A percentile compares a stretch with the other conserved stretches of the same genome.
Conservation (phyloP, 2,888 invertebrate genomes). For the Drosophila fulvimacula region DNA sequence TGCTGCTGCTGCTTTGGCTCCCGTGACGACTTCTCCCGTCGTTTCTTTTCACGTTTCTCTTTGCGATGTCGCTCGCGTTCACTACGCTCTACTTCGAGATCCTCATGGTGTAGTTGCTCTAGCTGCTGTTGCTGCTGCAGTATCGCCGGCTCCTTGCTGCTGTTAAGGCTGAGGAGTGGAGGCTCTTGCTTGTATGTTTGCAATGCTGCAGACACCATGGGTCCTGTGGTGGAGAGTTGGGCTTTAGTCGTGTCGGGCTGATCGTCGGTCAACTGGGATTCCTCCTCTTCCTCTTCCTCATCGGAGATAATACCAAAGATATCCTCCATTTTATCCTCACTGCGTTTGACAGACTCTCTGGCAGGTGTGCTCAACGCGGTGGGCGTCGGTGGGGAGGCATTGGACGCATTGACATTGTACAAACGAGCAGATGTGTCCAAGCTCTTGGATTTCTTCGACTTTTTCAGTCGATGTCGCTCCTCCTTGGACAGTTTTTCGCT, state of each 20-base stretch:
- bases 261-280: conserved; percentile 79
- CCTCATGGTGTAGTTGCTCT: conserved; percentile 38
- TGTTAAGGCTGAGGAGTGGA: conserved; percentile 46
- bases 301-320: conserved; percentile 95
- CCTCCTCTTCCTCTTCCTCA: conserved; percentile 88
- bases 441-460: conserved; percentile 86
- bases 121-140: conserved; percentile 34
- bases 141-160: conserved; percentile 35
- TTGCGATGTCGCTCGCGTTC: conserved; percentile 84
- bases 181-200: conserved; percentile 84
- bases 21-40: conserved; percentile 86
- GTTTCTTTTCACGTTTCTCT: conserved; percentile 88
- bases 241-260: conserved; percentile 56
- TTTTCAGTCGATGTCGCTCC: conserved; percentile 85
- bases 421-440: conserved; percentile 68
- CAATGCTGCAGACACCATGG: conserved; percentile 83
- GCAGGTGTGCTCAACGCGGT: conserved; percentile 14
- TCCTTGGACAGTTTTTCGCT: conserved; percentile 83
- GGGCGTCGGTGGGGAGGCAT: conserved; percentile 34
- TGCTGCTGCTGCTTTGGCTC: conserved; percentile 65
- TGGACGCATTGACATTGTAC: conserved; percentile 39
- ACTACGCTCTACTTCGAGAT: conserved; percentile 45
- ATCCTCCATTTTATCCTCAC: conserved; percentile 95
- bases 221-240: conserved; percentile 72
- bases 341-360: conserved; percentile 86